phyloP scores from a whole-genome alignment of 2,888 invertebrate genomes.

The Cremastobaeus sp. region DNA sequence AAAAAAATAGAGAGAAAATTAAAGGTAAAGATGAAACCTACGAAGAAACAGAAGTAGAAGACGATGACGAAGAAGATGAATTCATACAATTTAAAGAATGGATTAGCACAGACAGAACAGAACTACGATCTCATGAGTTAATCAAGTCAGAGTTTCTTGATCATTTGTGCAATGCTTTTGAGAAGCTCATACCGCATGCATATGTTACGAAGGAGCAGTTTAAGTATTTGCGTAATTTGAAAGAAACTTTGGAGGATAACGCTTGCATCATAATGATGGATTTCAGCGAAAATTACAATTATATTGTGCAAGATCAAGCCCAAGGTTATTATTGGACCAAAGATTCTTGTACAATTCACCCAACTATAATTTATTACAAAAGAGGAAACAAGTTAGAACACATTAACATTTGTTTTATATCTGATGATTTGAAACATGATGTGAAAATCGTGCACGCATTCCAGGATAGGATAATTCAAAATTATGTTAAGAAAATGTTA shows the following conservation, averaged over 20 bases:
- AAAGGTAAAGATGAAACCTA: too few species aligned
- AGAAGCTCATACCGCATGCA: not conserved
- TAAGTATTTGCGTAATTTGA: not conserved
- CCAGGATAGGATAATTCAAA: not conserved
- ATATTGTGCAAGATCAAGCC: constrained; percentile 6
- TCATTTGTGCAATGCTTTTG: not conserved
- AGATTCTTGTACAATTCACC: constrained; percentile 13
- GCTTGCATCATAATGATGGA: constrained; percentile 12
- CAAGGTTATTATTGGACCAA: constrained; percentile 24
- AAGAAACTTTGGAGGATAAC: not conserved
- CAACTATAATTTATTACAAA: constrained; percentile 18
- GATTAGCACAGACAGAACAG: constrained; percentile 1
- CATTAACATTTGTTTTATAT: constrained; percentile 10
- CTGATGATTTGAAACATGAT: constrained; percentile 26
- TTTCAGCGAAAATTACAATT: constrained; percentile 21
- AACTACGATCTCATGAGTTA: not conserved
- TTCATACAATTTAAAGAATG: not conserved
- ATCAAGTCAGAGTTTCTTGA: not conserved
- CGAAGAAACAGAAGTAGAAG: not conserved
- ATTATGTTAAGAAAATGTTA: constrained; percentile 11
- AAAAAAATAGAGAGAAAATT: too few species aligned
- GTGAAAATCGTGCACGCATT: constrained; percentile 4
- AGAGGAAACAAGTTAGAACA: not conserved
- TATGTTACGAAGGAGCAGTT: constrained; percentile 1
- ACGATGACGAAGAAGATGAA: too few species aligned